A percentile compares a stretch with the other conserved stretches of the same genome.
Evolutionary conservation across 2,113 vertebrate species (phyloP).

Genomic region (Leucoraja erinaceus): DNA sequence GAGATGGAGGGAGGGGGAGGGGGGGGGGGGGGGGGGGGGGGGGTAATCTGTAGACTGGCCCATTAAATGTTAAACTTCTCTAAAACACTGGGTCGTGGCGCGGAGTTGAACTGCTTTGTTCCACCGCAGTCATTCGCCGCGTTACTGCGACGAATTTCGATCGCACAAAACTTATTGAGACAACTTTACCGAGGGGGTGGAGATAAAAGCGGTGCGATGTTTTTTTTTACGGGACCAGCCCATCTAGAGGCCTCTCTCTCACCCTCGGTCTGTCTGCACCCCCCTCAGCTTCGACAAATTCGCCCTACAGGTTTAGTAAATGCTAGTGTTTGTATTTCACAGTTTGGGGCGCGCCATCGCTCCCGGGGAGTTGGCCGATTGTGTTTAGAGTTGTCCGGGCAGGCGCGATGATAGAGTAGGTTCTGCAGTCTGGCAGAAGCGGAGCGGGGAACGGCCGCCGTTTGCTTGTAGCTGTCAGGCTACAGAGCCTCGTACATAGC

Average conservation of each 20-base stretch:
- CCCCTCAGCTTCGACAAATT: neutral
- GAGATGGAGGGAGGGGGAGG: neutral
- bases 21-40: neutral
- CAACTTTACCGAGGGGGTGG: neutral
- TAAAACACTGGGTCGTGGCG: neutral
- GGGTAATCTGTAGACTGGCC: neutral
- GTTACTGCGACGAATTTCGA: neutral
- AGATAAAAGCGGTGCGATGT: neutral
- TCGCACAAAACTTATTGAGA: neutral
- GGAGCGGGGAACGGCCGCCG: no score
- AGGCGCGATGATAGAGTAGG: neutral
- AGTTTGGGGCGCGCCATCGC: neutral
- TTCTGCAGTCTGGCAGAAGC: neutral
- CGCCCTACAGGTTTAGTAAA: neutral
- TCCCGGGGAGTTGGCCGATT: neutral
- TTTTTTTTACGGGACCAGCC: neutral
- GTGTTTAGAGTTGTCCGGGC: neutral
- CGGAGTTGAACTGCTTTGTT: neutral
- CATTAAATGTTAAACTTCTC: no score
- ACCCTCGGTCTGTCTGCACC: neutral
- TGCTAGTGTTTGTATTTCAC: neutral
- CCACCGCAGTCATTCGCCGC: neutral
- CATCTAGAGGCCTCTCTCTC: neutral
- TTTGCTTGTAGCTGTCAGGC: neutral
- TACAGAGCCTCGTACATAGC: neutral